Conservation (phyloP, 2,113 vertebrate species). For the Henicopernis longicauda region DNA sequence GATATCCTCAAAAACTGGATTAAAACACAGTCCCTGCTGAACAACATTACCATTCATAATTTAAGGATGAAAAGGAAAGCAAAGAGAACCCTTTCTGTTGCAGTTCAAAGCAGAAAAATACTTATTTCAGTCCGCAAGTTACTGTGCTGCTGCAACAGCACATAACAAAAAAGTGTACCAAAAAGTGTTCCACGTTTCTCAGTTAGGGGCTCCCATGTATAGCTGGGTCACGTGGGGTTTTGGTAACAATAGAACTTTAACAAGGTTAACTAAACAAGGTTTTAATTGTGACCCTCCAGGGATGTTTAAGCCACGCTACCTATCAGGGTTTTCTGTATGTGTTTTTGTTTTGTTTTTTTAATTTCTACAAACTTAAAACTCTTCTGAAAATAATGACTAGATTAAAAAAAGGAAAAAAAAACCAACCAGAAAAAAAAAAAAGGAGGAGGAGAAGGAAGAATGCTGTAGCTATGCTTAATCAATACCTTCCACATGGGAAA, state of each 20-base stretch:
- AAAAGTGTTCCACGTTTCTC: neutral
- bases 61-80: constrained; percentile 19
- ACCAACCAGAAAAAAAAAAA: accelerated
- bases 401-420: neutral
- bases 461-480: neutral
- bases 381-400: neutral
- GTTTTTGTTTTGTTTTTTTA: neutral
- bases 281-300: neutral
- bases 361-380: neutral
- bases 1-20: neutral
- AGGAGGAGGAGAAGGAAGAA: neutral
- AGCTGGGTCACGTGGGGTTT: neutral
- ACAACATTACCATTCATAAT: neutral
- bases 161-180: neutral
- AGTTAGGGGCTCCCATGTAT: neutral
- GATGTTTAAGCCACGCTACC: neutral
- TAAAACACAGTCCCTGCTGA: neutral
- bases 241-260: neutral
- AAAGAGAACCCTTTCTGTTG: neutral
- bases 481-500: neutral
- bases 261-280: constrained; percentile 16
- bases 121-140: neutral
- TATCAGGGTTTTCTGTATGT: neutral
- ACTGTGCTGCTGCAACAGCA: neutral
- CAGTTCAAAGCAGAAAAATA: constrained; percentile 6